Evolutionary conservation across 2,113 vertebrate species (phyloP).

Genomic region (Proteles cristata): DNA sequence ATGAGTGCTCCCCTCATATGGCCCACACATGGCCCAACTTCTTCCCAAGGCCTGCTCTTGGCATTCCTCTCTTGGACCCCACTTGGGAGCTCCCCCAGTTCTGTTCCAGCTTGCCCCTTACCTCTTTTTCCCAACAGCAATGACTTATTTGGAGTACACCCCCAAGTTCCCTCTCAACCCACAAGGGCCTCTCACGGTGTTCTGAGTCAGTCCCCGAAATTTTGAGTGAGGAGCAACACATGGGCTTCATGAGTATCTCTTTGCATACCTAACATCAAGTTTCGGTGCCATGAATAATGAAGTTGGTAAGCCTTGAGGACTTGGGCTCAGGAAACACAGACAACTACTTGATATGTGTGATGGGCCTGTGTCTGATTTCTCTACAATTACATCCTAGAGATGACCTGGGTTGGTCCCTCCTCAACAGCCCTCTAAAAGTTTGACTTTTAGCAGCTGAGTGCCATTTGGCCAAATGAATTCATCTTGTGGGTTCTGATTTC

Average conservation of each 20-base stretch:
- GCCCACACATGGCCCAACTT: not conserved
- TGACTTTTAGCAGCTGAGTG: constrained; percentile 53
- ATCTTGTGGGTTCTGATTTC: constrained; percentile 53
- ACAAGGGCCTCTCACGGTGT: constrained; percentile 87
- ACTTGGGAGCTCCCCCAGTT: constrained; percentile 84
- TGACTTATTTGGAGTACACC: constrained; percentile 80
- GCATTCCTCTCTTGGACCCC: constrained; percentile 84
- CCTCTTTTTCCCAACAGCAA: constrained; percentile 85
- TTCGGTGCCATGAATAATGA: constrained; percentile 75
- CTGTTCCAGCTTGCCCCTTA: constrained; percentile 83
- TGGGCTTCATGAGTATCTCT: constrained; percentile 66
- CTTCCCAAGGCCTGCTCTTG: constrained; percentile 86
- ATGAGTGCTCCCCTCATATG: constrained; percentile 77
- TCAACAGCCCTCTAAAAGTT: not conserved
- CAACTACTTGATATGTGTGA: constrained; percentile 5
- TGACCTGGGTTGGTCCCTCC: constrained; percentile 1
- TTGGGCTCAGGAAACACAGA: constrained; percentile 52
- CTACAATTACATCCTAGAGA: not conserved
- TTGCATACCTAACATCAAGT: constrained; percentile 71
- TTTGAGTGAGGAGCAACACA: constrained; percentile 30
- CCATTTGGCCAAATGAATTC: constrained; percentile 55
- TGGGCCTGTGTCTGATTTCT: constrained; percentile 19
- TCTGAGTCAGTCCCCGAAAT: constrained; percentile 60
- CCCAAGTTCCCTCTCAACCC: constrained; percentile 85
- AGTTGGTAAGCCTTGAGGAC: constrained; percentile 67